A percentile compares a stretch with the other conserved stretches of the same genome.
Conservation (phyloP, 2,113 vertebrate species). For the Thunnus maccoyii region DNA sequence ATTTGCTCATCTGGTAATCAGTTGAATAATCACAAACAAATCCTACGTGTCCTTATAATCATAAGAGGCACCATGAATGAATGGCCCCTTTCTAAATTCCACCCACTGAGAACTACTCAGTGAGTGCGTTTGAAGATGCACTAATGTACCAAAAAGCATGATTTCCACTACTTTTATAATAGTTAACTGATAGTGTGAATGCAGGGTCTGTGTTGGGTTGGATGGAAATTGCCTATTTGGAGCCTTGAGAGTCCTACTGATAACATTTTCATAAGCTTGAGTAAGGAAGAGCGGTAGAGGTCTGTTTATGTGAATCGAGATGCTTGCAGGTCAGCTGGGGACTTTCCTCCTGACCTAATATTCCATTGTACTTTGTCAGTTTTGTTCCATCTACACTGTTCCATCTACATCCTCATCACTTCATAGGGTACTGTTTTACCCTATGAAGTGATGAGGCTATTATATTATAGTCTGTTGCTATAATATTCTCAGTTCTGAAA, state of each 20-base stretch:
- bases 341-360: constrained; percentile 60
- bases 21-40: constrained; percentile 25
- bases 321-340: constrained; percentile 41
- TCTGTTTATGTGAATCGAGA: constrained; percentile 41
- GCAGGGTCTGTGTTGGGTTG: constrained; percentile 22
- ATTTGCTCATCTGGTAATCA: neutral
- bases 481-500: constrained; percentile 2
- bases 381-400: constrained; percentile 2
- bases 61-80: constrained; percentile 24
- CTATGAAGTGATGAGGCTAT: neutral
- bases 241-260: constrained; percentile 73
- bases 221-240: constrained; percentile 36
- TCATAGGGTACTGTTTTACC: neutral
- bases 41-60: neutral
- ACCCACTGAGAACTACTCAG: neutral
- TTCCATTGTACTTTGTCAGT: constrained; percentile 43
- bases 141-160: constrained; percentile 16
- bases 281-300: constrained; percentile 50
- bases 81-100: constrained; percentile 3
- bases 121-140: neutral
- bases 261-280: constrained; percentile 79
- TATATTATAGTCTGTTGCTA: neutral
- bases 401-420: neutral
- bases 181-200: constrained; percentile 33
- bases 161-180: constrained; percentile 9